Conservation (phyloP, 2,888 invertebrate genomes). For the Crossocerus cetratus region DNA sequence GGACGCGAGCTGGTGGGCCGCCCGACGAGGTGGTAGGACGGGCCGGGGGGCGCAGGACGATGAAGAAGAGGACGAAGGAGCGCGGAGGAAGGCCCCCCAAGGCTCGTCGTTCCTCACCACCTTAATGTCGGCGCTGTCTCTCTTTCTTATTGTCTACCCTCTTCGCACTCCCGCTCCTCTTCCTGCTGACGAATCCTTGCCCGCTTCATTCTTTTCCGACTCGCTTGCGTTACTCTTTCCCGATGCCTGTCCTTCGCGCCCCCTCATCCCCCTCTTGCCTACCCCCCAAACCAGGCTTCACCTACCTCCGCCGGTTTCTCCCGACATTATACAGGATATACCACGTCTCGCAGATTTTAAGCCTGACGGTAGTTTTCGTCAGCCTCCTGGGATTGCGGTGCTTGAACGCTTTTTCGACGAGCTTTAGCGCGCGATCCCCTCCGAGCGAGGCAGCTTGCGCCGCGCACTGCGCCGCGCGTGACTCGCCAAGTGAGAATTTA, state of each 20-base stretch:
- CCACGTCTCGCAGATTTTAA: conserved; percentile 34
- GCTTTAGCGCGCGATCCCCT: conserved; percentile 5
- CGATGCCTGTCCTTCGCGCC: conserved; percentile 1
- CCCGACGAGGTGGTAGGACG: conserved; percentile 3
- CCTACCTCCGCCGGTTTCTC: conserved; percentile 16
- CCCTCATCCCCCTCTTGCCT: conserved; percentile 17
- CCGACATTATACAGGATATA: conserved; percentile 20
- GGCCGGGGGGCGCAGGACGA: conserved; percentile 28
- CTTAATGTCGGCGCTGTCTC: conserved; percentile 36
- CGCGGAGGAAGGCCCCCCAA: conserved; percentile 40
- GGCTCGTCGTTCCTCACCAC: conserved; percentile 57
- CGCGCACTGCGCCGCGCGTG: conserved; percentile 10
- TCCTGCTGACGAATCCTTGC: neutral
- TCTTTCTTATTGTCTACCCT: conserved; percentile 13
- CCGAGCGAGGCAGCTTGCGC: conserved; percentile 5
- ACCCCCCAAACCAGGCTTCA: conserved; percentile 16
- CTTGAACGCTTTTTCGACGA: conserved; percentile 11
- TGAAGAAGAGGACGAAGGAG: conserved; percentile 38
- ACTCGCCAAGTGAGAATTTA: conserved; percentile 10
- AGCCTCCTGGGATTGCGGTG: conserved; percentile 14
- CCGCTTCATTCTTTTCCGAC: conserved; percentile 8
- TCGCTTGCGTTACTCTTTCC: neutral
- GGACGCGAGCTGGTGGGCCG: conserved; percentile 4
- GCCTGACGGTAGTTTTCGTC: conserved; percentile 40
- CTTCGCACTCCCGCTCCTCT: conserved; percentile 12